phyloP scores from a whole-genome alignment of 1,140 invertebrate genomes.

The Orchestia grillus region DNA sequence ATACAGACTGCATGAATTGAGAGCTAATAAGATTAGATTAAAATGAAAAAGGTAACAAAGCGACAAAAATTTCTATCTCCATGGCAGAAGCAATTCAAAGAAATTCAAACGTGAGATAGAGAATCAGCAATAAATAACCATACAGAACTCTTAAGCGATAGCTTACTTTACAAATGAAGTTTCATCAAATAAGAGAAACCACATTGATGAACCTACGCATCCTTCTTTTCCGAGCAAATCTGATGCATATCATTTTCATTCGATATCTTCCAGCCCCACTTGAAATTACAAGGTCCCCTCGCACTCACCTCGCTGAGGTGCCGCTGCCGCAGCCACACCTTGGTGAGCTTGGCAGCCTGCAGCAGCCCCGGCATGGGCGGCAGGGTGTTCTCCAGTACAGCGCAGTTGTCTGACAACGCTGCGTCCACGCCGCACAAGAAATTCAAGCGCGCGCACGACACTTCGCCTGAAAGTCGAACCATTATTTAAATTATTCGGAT shows the following conservation, averaged over 20 bases:
- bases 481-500: not conserved
- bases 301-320: conserved; percentile 7
- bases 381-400: not conserved
- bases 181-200: too few species aligned
- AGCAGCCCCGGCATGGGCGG: conserved; percentile 22
- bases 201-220: not conserved
- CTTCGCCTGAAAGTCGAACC: not conserved
- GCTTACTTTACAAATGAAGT: too few species aligned
- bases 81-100: not conserved
- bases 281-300: too few species aligned
- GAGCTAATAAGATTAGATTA: too few species aligned
- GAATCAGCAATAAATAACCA: not conserved
- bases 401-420: conserved; percentile 18
- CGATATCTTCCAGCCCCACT: too few species aligned
- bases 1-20: too few species aligned
- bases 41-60: not conserved
- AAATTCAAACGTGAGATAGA: not conserved
- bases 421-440: conserved; percentile 22
- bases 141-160: not conserved
- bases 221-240: not conserved
- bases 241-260: too few species aligned
- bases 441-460: not conserved
- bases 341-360: conserved; percentile 29
- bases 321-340: conserved; percentile 39
- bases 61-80: not conserved